Percentiles rank a stretch among this genome's conserved stretches.
These are phyloP conservation scores for Drosophila trapezifrons DNA, from an alignment of 1,140 invertebrate species.

Conservation along the genomic window DNA sequence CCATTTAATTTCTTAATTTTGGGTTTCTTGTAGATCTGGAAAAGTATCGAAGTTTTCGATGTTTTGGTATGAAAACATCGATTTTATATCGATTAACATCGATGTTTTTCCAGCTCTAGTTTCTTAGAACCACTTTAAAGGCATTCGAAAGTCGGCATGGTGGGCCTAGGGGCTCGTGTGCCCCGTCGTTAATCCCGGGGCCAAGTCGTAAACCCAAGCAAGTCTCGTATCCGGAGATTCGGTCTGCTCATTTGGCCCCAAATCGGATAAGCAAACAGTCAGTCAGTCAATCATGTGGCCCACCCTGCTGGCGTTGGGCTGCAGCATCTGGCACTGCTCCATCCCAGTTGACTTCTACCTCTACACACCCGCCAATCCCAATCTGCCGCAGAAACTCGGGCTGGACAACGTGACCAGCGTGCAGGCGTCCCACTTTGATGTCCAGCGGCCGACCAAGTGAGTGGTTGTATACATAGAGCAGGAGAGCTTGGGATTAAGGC, in stretches of 20 bases:
- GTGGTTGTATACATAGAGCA: neutral
- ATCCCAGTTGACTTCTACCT: constrained; percentile 8
- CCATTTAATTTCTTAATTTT: too few relatives aligned
- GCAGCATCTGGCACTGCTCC: neutral
- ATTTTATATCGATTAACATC: too few relatives aligned
- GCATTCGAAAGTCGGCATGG: too few relatives aligned
- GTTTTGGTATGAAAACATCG: too few relatives aligned
- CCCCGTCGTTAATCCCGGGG: neutral
- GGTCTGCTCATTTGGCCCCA: neutral
- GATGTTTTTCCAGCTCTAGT: too few relatives aligned
- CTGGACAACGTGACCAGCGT: constrained; percentile 8
- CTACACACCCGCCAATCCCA: constrained; percentile 7
- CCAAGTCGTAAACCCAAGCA: neutral
- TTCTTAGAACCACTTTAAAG: too few relatives aligned
- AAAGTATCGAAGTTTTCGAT: too few relatives aligned
- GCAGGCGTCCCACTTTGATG: constrained; percentile 2
- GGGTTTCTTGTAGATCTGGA: too few relatives aligned
- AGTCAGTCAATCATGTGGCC: constrained; percentile 7
- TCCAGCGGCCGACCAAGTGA: constrained; percentile 13
- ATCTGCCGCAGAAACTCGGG: neutral
- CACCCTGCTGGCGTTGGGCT: neutral
- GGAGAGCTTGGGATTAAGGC: too few relatives aligned
- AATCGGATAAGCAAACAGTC: neutral
- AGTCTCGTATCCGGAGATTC: neutral
- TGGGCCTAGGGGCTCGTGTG: neutral